Evolutionary conservation across 2,888 invertebrate species (phyloP), one percentile per base, ranked within the genome.

Genomic region (Abrostola triplasia): DNA sequence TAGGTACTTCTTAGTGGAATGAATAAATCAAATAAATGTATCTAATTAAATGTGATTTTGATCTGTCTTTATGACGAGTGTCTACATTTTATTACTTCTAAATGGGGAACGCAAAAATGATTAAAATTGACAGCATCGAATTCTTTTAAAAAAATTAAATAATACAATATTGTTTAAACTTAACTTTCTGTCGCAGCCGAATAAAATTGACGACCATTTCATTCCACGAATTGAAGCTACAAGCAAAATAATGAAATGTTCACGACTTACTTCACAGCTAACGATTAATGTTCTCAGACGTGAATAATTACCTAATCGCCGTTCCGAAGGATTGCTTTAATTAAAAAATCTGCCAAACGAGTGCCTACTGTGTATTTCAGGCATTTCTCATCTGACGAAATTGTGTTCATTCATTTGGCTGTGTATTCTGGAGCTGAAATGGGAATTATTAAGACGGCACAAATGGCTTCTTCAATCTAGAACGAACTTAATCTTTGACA

Each of bases 251-350:
- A 49, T 49, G 12, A 24, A 52, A 52, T n/a, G 5, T 6, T 11
- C 53, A 53, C 9, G 48, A 48, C 35, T 49, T n/a, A 49, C 5
- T 49, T 10, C 41, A 0, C 36, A 52, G 9, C 50, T 35, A 36
- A 49, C 12, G 48, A 55, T 71, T 40, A 55, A 55, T 55, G 51
- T 48, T 13, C 12, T 36, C 42, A 51, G 57, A 37, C 54, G 40
- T 54, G 35, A 75, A 60, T 64, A 70, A 70, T 70, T 58, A 58
- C 50, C 37, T n/a, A 64, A 60, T 40, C 1, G 56, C 42, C n/a
- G 9, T 70, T 54, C 36, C n/a, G n/a, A 9, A 47, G 48, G 9
- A 60, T 41, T 37, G 36, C 47, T 70, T 75, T 75, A 75, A 75
- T 72, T 75, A 65, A 70, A 73, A 59, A 41, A 36, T 38, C 55